Evolutionary conservation across 2,888 invertebrate species (phyloP), one percentile per base, ranked within the genome.

Genomic region (Agrochola circellaris): DNA sequence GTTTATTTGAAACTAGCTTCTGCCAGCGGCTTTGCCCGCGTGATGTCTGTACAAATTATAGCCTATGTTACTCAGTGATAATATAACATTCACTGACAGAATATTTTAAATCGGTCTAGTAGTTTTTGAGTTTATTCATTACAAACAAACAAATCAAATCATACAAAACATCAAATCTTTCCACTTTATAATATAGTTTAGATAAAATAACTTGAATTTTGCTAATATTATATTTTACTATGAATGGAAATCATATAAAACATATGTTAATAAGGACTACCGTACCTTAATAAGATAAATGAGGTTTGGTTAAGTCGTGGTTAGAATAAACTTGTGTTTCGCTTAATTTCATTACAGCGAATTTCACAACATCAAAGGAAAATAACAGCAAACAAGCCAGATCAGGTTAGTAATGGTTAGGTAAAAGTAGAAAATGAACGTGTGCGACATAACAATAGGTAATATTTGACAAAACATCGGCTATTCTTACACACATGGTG

Each of bases 401-500:
- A 69, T 66, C 67, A 83, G 73, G 56, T 78, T 66, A 78, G 73
- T 72, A 82, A 75, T 68, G 45, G 77, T 73, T 79, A 75, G 79
- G 88, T 77, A 86, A 80, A 82, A 75, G 74, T 76, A 70, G 67
- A 78, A 87, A 81, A 83, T 56, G 78, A 79, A 83, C 81, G 81
- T 81, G 83, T 65, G 66, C 75, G 17, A 83, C 76, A 87, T 79
- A 73, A 78, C 71, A 85, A 82, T 82, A 84, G 70, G 77, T 70
- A 77, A 75, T 79, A 66, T 87, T 79, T 86, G 86, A 84, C 84
- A 89, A 86, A 87, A 88, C 79, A 81, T 83, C 61, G 75, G 77
- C 80, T 83, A 87, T 87, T 83, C 82, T 82, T 84, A 82, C 75
- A 84, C 76, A 86, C 88, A 88, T 87, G 77, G 85, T 82, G 86